Conservation (phyloP, 1,140 invertebrate genomes). For the Solenopsis fugax region DNA sequence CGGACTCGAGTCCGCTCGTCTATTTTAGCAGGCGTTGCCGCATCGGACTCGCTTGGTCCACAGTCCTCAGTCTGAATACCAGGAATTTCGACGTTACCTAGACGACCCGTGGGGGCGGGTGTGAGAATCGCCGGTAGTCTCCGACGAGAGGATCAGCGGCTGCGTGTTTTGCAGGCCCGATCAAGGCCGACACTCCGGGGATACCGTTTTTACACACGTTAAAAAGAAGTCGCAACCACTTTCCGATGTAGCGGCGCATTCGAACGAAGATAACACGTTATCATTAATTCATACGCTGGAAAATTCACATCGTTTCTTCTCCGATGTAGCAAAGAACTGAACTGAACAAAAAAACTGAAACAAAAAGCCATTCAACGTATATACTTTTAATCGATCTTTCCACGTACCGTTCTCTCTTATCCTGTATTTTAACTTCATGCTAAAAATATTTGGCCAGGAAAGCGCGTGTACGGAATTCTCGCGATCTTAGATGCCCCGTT, state of each 20-base stretch:
- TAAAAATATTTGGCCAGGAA: background rate
- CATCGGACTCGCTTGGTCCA: constrained; percentile 54
- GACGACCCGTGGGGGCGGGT: constrained; percentile 45
- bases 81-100: constrained; percentile 70
- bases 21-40: constrained; percentile 75
- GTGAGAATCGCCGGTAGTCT: constrained; percentile 45
- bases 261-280: background rate
- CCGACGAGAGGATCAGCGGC: constrained; percentile 30
- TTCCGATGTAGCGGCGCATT: background rate
- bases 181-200: constrained; percentile 31
- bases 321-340: too few relatives aligned
- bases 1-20: constrained; percentile 63
- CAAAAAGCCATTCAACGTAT: background rate
- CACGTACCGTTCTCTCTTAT: background rate
- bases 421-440: background rate
- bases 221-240: constrained; percentile 28
- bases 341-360: background rate
- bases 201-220: constrained; percentile 9
- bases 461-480: background rate
- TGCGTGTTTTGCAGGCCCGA: constrained; percentile 32
- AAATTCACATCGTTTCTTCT: background rate
- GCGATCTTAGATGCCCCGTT: background rate
- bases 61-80: constrained; percentile 62
- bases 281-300: background rate
- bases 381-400: background rate